These are phyloP conservation scores for Cecropterus lyciades DNA, from an alignment of 1,140 invertebrate genomes.

Conservation along the genomic window DNA sequence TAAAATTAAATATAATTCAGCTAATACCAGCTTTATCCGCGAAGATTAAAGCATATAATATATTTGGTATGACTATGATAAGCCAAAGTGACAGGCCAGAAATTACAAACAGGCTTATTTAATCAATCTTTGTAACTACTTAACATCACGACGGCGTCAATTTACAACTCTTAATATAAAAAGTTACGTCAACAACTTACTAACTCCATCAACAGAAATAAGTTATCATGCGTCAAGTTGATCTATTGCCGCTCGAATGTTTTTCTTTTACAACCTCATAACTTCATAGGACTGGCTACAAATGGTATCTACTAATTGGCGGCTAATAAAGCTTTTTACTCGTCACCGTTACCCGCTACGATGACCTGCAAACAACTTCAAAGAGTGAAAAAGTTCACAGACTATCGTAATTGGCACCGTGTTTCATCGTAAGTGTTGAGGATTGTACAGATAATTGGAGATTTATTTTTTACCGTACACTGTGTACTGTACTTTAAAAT, in stretches of 20 bases:
- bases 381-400: constrained; percentile 27
- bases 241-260: constrained; percentile 12
- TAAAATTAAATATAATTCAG: too few relatives aligned
- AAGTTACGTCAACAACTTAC: not conserved
- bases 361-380: constrained; percentile 34
- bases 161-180: not conserved
- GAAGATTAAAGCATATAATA: too few relatives aligned
- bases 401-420: constrained; percentile 36
- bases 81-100: too few relatives aligned
- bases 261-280: constrained; percentile 27
- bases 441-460: constrained; percentile 51
- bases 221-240: constrained; percentile 14
- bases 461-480: constrained; percentile 38
- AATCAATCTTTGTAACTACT: too few relatives aligned
- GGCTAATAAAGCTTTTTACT: constrained; percentile 36
- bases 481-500: constrained; percentile 47
- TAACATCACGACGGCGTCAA: too few relatives aligned
- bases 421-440: constrained; percentile 39
- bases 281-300: constrained; percentile 31
- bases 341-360: constrained; percentile 26
- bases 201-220: constrained; percentile 13
- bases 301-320: constrained; percentile 38
- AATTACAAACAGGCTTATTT: too few relatives aligned
- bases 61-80: too few relatives aligned
- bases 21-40: too few relatives aligned